Conservation (phyloP, 2,888 invertebrate species). For the Tipula lateralis region DNA sequence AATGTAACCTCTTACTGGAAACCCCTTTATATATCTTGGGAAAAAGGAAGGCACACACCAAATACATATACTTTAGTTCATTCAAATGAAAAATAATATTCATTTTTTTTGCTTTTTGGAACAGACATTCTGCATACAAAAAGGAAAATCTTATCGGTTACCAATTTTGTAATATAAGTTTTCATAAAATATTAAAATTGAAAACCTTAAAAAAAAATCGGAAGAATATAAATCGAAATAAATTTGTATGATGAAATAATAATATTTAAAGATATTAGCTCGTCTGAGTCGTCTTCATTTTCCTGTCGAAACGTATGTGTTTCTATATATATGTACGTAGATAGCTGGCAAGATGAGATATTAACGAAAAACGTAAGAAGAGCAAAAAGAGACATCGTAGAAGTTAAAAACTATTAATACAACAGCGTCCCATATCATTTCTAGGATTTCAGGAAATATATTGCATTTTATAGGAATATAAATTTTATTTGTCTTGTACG, state of each 20-base stretch:
- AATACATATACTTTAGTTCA: neutral
- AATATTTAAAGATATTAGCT: neutral
- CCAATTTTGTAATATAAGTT: neutral
- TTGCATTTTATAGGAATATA: neutral
- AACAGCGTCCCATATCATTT: neutral
- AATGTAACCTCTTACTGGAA: no score
- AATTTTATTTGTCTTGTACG: neutral
- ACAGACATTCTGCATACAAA: neutral
- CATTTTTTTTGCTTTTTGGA: no score
- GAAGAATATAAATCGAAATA: neutral
- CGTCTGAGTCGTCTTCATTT: neutral
- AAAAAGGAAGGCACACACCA: neutral
- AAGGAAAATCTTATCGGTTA: neutral
- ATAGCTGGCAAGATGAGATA: neutral
- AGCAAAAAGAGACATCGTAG: neutral
- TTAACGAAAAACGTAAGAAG: neutral
- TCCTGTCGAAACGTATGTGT: neutral
- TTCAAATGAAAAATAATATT: neutral
- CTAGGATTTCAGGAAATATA: neutral
- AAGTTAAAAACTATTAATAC: neutral
- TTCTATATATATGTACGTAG: no score
- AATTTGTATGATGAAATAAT: neutral
- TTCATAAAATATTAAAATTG: neutral
- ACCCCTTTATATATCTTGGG: neutral
- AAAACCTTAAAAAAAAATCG: neutral